phyloP scores from a whole-genome alignment of 2,113 vertebrate species.

The Ramphastos sulfuratus region DNA sequence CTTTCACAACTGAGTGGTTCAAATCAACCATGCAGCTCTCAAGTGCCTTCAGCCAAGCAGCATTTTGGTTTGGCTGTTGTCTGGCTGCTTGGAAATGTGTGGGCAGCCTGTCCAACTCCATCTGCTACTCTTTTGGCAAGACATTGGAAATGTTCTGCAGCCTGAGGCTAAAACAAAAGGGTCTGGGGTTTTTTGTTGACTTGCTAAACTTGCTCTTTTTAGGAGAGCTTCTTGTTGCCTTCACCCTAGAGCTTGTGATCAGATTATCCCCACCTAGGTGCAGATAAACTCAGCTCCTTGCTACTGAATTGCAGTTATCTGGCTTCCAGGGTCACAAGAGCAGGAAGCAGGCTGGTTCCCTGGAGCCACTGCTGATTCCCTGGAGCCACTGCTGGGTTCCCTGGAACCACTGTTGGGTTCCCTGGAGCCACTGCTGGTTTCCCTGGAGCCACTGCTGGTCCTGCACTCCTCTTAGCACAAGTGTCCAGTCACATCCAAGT shows the following conservation, averaged over 20 bases:
- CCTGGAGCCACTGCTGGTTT: no score
- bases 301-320: neutral
- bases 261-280: neutral
- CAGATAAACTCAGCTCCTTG: neutral
- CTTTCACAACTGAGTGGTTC: neutral
- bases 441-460: neutral
- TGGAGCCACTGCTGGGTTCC: neutral
- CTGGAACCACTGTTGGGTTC: no score
- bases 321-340: neutral
- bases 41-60: neutral
- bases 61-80: neutral
- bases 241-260: neutral
- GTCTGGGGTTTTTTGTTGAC: neutral
- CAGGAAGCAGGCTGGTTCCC: neutral
- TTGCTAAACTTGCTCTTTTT: neutral
- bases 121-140: conserved; percentile 36
- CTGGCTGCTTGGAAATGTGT: neutral
- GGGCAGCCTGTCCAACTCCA: conserved; percentile 26
- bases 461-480: neutral
- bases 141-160: neutral
- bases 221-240: neutral
- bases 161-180: neutral
- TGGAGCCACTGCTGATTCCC: neutral
- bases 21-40: neutral
- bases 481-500: neutral